Conservation (phyloP, 2,113 vertebrate species). For the Sminthopsis crassicaudata region DNA sequence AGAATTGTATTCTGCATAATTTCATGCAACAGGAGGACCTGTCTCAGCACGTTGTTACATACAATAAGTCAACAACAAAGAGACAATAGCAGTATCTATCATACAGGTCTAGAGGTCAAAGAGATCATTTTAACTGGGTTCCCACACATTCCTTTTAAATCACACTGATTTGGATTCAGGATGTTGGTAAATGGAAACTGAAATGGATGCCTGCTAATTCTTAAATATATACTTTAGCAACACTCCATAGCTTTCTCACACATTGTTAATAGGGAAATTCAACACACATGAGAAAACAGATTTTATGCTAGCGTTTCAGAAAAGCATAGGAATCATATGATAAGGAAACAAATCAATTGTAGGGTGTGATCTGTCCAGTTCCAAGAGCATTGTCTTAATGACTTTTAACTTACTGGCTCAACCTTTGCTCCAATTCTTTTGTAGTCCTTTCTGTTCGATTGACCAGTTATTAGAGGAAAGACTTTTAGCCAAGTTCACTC, state of each 20-base stretch:
- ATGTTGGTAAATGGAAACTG: not conserved
- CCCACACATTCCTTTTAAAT: not conserved
- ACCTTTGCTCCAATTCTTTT: not conserved
- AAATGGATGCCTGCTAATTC: not conserved
- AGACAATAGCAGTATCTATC: conserved; percentile 17
- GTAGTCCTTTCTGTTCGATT: not conserved
- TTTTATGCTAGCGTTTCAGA: not conserved
- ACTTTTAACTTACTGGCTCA: not conserved
- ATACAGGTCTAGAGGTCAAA: not conserved
- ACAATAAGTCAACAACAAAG: not conserved
- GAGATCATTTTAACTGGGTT: not conserved
- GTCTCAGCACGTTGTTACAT: conserved; percentile 34
- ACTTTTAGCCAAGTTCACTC: not conserved
- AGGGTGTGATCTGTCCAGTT: not conserved
- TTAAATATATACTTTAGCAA: not conserved
- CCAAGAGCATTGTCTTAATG: not conserved
- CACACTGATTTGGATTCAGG: not conserved
- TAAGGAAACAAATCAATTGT: not conserved
- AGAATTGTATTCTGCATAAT: conserved; percentile 44
- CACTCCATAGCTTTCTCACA: not conserved
- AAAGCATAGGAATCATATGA: not conserved
- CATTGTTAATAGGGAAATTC: not conserved
- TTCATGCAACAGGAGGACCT: not conserved
- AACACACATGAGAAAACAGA: not conserved
- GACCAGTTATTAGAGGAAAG: not conserved